phyloP scores from a whole-genome alignment of 2,888 invertebrate species.

The Lasiommata megera region DNA sequence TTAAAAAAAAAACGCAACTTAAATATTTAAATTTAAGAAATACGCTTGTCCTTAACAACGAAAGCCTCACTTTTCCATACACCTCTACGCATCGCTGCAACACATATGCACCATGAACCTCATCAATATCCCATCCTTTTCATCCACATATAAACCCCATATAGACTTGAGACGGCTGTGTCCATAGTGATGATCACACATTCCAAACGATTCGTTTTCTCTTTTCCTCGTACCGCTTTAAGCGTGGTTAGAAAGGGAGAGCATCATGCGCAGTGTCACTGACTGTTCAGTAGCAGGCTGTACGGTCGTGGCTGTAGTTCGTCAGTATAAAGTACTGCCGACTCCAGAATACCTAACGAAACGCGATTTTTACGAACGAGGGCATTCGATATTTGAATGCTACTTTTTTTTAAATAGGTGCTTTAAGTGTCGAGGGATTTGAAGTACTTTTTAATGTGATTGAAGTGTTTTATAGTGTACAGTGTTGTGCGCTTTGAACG shows the following conservation, averaged over 20 bases:
- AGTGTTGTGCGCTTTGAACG: constrained; percentile 42
- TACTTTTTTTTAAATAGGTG: constrained; percentile 39
- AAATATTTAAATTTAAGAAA: not conserved
- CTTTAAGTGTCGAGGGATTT: constrained; percentile 31
- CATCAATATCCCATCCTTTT: constrained; percentile 38
- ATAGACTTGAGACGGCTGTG: constrained; percentile 51
- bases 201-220: constrained; percentile 59
- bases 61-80: constrained; percentile 71
- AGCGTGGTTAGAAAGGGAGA: constrained; percentile 51
- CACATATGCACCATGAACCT: constrained; percentile 59
- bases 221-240: constrained; percentile 40
- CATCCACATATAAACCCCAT: constrained; percentile 38
- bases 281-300: constrained; percentile 65
- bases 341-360: constrained; percentile 30
- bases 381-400: constrained; percentile 52
- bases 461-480: constrained; percentile 32
- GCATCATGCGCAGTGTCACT: constrained; percentile 72
- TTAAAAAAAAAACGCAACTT: too few relatives aligned
- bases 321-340: constrained; percentile 35
- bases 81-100: constrained; percentile 62
- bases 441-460: constrained; percentile 37
- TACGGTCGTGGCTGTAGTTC: constrained; percentile 49
- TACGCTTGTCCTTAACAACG: constrained; percentile 58
- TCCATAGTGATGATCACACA: constrained; percentile 57
- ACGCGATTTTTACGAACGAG: constrained; percentile 55